A percentile compares a stretch with the other conserved stretches of the same genome.
phyloP scores from a whole-genome alignment of 2,113 vertebrate species.

The Mus pahari region DNA sequence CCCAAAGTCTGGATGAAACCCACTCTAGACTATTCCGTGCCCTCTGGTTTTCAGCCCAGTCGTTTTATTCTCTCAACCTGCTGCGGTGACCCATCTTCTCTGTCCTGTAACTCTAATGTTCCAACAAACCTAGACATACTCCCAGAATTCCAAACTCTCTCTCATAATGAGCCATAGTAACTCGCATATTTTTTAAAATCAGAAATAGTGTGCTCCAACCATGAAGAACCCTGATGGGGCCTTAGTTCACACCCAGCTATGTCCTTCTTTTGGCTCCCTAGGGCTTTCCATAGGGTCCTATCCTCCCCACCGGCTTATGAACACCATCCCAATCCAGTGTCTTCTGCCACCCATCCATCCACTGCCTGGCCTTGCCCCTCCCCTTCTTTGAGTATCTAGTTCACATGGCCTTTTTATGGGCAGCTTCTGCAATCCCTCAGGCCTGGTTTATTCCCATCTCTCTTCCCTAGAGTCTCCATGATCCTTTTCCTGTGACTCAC shows the following conservation, averaged over 20 bases:
- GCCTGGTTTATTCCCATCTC: not conserved
- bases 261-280: not conserved
- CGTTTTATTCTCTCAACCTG: not conserved
- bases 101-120: not conserved
- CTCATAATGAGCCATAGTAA: not conserved
- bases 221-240: not conserved
- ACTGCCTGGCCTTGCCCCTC: not conserved
- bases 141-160: not conserved
- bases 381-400: not conserved
- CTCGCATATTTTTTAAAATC: not conserved
- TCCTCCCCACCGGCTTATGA: not conserved
- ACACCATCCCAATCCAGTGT: accelerated
- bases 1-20: not conserved
- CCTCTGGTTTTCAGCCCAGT: not conserved
- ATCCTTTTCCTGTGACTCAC: not conserved
- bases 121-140: not conserved
- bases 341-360: not conserved
- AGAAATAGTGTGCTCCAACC: not conserved
- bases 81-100: not conserved
- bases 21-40: not conserved
- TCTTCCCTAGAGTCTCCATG: not conserved
- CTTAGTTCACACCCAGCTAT: accelerated
- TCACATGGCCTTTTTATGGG: not conserved
- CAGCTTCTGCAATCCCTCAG: not conserved
- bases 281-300: accelerated